Conservation (phyloP, 2,888 invertebrate genomes). For the Athripsodes cinereus region DNA sequence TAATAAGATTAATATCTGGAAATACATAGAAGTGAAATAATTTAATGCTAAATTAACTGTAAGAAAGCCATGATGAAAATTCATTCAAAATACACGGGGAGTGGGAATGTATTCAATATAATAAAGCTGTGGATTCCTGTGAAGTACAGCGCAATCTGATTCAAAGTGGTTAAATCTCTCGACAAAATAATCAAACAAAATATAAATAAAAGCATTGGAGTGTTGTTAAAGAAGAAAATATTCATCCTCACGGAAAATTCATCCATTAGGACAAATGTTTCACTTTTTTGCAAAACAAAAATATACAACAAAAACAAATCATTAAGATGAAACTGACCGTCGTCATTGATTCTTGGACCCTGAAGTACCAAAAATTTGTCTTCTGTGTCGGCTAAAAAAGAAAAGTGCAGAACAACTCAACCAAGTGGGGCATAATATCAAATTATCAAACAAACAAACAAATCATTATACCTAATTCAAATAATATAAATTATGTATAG, state of each 20-base stretch:
- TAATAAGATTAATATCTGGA: too few species aligned
- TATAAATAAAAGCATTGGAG: not conserved
- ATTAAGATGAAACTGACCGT: constrained; percentile 42
- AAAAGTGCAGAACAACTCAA: constrained; percentile 4
- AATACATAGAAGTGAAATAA: too few species aligned
- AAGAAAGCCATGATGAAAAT: not conserved
- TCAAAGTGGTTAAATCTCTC: not conserved
- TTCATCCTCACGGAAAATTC: not conserved
- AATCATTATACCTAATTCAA: too few species aligned
- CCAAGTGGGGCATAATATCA: not conserved
- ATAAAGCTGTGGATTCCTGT: not conserved
- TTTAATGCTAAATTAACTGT: too few species aligned
- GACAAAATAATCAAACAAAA: not conserved
- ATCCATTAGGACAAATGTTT: not conserved
- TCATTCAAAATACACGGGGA: not conserved
- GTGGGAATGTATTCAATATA: too few species aligned
- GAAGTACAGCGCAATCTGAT: not conserved
- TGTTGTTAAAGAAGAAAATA: not conserved
- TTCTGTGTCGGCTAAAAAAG: constrained; percentile 23
- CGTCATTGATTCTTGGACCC: constrained; percentile 49
- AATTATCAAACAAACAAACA: too few species aligned
- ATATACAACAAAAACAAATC: constrained; percentile 18
- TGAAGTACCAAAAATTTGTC: constrained; percentile 46
- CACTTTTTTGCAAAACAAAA: constrained; percentile 4
- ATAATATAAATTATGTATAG: too few species aligned